Conservation (phyloP, 2,113 vertebrate genomes). For the Oreocharis arfaki region DNA sequence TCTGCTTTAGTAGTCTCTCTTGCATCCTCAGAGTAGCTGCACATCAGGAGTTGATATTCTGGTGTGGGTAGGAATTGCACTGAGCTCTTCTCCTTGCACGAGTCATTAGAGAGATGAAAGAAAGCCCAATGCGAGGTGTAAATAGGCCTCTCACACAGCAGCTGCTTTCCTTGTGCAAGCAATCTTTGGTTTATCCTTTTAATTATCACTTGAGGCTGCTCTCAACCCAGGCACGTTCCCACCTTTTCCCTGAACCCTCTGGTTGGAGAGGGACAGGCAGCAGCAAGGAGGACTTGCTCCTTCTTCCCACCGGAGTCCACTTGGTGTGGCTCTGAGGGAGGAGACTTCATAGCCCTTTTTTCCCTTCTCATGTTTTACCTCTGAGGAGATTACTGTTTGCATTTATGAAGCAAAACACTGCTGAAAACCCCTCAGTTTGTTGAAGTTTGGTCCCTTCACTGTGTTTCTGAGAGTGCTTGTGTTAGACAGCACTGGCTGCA, state of each 20-base stretch:
- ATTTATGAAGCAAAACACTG: not conserved
- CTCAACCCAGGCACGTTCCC: not conserved
- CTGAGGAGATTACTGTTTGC: not conserved
- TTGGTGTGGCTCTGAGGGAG: not conserved
- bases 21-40: not conserved
- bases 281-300: not conserved
- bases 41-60: not conserved
- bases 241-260: not conserved
- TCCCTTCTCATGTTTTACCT: fast-evolving
- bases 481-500: not conserved
- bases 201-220: not conserved
- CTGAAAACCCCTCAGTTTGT: not conserved
- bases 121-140: not conserved
- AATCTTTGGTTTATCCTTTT: not conserved
- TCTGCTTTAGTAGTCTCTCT: not conserved
- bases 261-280: not conserved
- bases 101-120: not conserved
- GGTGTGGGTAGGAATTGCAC: not conserved
- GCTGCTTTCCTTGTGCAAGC: not conserved
- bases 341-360: not conserved
- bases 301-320: not conserved
- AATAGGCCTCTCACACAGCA: not conserved
- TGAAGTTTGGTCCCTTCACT: not conserved
- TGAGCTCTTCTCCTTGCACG: not conserved
- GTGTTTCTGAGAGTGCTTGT: not conserved